phyloP scores from a whole-genome alignment of 2,888 invertebrate genomes.

The Epiblema foenella region DNA sequence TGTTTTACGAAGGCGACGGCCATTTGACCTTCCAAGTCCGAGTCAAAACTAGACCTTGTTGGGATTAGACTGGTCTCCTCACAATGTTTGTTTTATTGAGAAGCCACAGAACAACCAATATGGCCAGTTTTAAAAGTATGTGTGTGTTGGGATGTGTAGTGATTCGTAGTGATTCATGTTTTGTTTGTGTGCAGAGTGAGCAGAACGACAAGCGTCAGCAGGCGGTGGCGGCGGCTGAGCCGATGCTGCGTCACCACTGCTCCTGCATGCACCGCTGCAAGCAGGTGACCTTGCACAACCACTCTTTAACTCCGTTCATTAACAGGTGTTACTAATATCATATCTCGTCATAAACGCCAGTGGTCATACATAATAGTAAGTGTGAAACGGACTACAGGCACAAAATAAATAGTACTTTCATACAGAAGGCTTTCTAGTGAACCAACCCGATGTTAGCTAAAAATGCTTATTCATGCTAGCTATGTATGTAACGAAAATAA shows the following conservation, averaged over 20 bases:
- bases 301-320: background rate
- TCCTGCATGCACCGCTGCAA: conserved; percentile 79
- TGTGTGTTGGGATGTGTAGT: background rate
- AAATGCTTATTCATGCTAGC: too few species aligned
- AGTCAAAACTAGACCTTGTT: too few species aligned
- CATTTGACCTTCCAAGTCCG: too few species aligned
- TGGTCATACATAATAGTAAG: background rate
- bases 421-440: too few species aligned
- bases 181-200: conserved; percentile 64
- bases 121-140: too few species aligned
- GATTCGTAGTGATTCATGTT: background rate
- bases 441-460: too few species aligned
- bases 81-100: too few species aligned
- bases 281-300: conserved; percentile 59
- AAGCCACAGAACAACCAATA: too few species aligned
- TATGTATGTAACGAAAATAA: too few species aligned
- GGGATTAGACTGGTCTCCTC: too few species aligned
- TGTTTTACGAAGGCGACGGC: too few species aligned
- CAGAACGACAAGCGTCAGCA: conserved; percentile 73
- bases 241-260: conserved; percentile 73
- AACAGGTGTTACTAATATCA: background rate
- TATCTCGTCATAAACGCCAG: background rate
- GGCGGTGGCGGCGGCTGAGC: conserved; percentile 74
- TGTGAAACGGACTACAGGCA: background rate
- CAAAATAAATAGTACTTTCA: background rate